Percentiles rank a stretch among this genome's conserved stretches.
Conservation (phyloP, 2,113 vertebrate species). For the Malurus melanocephalus region DNA sequence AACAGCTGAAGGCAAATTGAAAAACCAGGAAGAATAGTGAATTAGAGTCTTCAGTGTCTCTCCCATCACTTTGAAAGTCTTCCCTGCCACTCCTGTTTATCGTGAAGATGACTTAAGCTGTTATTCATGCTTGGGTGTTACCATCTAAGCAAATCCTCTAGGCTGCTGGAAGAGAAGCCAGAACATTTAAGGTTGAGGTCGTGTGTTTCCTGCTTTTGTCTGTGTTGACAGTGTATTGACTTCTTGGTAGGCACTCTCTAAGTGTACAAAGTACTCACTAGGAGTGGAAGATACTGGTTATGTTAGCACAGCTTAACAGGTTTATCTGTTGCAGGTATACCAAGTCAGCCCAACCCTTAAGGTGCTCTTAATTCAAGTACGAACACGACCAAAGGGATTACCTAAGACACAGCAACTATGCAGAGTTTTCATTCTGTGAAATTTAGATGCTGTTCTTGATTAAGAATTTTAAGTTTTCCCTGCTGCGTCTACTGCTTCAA, state of each 20-base stretch:
- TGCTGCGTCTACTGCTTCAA: neutral
- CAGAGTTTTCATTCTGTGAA: neutral
- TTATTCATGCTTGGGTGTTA: slow-evolving; percentile 36
- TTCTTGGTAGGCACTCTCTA: neutral
- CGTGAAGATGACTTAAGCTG: slow-evolving; percentile 6
- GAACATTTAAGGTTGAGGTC: neutral
- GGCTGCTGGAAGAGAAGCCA: slow-evolving; percentile 10
- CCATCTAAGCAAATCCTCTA: neutral
- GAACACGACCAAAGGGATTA: slow-evolving; percentile 3
- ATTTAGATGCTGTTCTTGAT: neutral
- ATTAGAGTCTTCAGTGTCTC: neutral
- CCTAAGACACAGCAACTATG: neutral
- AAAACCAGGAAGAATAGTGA: neutral
- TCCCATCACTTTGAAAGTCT: slow-evolving; percentile 27
- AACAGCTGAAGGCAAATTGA: neutral
- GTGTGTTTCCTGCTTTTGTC: slow-evolving; percentile 29
- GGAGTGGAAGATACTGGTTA: neutral
- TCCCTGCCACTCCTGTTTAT: slow-evolving; percentile 32
- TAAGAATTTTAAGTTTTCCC: neutral
- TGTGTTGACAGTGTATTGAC: neutral
- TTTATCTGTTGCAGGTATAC: neutral
- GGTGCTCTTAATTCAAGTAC: slow-evolving; percentile 42
- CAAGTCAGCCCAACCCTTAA: slow-evolving; percentile 14
- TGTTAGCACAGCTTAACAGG: neutral
- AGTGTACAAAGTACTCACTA: neutral